Conservation (phyloP, 2,797 vertebrate genomes). For the Helostoma temminkii region DNA sequence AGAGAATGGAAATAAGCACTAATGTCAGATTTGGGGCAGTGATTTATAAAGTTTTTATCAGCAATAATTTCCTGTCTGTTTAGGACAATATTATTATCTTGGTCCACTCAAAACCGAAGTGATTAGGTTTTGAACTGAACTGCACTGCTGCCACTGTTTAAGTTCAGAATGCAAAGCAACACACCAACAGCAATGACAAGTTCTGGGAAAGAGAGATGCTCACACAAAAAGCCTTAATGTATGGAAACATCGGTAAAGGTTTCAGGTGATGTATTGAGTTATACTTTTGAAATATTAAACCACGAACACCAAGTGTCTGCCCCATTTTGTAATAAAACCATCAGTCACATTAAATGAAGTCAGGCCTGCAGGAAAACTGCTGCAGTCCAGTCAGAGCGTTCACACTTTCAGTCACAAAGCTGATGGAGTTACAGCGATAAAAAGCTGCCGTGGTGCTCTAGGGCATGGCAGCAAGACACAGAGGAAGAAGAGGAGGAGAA, state of each 20-base stretch:
- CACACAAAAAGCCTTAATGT: slow-evolving; percentile 1
- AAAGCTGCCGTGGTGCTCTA: slow-evolving; percentile 17
- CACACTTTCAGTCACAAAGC: slow-evolving; percentile 14
- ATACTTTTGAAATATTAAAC: slow-evolving; percentile 34
- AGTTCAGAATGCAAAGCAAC: too few relatives aligned
- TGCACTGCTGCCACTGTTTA: too few relatives aligned
- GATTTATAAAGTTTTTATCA: too few relatives aligned
- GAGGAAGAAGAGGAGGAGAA: not conserved
- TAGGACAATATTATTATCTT: too few relatives aligned
- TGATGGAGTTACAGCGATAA: slow-evolving; percentile 22
- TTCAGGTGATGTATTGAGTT: slow-evolving; percentile 34
- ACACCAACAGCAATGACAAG: too few relatives aligned
- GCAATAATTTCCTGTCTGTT: too few relatives aligned
- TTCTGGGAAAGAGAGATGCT: too few relatives aligned
- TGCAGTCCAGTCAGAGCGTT: slow-evolving; percentile 4
- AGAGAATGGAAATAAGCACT: too few relatives aligned
- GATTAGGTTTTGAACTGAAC: too few relatives aligned
- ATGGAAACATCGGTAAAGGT: slow-evolving; percentile 22
- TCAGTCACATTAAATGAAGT: slow-evolving; percentile 45
- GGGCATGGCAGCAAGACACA: not conserved
- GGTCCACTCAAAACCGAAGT: too few relatives aligned
- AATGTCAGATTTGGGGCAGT: too few relatives aligned
- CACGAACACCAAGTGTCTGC: slow-evolving; percentile 2
- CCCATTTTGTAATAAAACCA: slow-evolving; percentile 34
- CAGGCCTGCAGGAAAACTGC: slow-evolving; percentile 39